Evolutionary conservation across 2,888 invertebrate species (phyloP).

Genomic region (Eilema griseolum): DNA sequence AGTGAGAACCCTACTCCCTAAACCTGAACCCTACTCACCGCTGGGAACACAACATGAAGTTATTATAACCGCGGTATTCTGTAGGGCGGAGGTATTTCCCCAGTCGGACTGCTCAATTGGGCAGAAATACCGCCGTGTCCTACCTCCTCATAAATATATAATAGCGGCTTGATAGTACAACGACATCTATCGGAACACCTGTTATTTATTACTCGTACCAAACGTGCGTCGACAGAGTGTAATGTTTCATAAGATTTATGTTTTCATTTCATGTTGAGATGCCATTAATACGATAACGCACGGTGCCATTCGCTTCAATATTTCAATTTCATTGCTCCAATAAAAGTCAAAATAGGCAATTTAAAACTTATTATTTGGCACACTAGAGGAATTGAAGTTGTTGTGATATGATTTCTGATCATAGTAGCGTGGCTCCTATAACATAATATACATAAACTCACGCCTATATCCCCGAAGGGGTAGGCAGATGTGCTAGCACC

Average conservation of each 20-base stretch:
- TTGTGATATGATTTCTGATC: background rate
- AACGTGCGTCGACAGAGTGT: background rate
- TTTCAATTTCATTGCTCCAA: slow-evolving; percentile 9
- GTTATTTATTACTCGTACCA: background rate
- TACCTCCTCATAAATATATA: no score
- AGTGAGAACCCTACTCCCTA: no score
- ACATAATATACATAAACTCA: no score
- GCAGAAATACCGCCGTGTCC: no score
- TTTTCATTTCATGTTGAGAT: background rate
- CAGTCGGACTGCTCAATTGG: no score
- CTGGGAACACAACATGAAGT: no score
- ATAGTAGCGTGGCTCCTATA: no score
- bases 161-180: background rate
- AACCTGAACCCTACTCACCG: no score
- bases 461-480: no score
- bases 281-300: background rate
- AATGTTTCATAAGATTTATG: background rate
- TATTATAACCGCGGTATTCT: no score
- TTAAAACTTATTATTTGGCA: background rate
- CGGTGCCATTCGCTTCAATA: background rate
- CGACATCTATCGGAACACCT: background rate
- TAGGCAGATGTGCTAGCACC: no score
- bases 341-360: background rate
- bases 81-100: no score
- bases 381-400: background rate